Evolutionary conservation across 2,888 invertebrate genomes (phyloP).

Genomic region (Linnaemya tessellans): DNA sequence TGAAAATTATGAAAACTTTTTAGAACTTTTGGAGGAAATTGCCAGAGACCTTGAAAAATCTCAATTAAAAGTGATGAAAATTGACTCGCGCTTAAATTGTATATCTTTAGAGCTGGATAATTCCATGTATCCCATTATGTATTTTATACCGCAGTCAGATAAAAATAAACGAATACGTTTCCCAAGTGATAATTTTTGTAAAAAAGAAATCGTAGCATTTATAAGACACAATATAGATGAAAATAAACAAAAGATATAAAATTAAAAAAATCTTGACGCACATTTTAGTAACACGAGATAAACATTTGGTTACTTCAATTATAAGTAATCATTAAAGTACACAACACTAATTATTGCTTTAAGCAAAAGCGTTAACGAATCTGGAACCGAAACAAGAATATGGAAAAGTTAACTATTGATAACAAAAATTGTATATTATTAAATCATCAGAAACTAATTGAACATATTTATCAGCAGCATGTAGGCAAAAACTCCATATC

Average conservation of each 20-base stretch:
- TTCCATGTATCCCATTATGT: slow-evolving; percentile 56
- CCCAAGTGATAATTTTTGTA: slow-evolving; percentile 8
- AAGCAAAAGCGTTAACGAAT: background rate
- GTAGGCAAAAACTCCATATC: background rate
- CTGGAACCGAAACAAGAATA: slow-evolving; percentile 48
- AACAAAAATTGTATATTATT: slow-evolving; percentile 75
- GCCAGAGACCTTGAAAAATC: background rate
- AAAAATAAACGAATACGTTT: slow-evolving; percentile 33
- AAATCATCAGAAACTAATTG: slow-evolving; percentile 77
- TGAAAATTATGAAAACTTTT: slow-evolving; percentile 14
- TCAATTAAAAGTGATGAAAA: slow-evolving; percentile 49
- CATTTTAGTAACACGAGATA: background rate
- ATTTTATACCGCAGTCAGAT: slow-evolving; percentile 53
- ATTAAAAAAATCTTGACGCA: background rate
- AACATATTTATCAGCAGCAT: slow-evolving; percentile 72
- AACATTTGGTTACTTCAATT: background rate
- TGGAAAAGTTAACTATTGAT: slow-evolving; percentile 74
- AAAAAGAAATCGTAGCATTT: slow-evolving; percentile 42
- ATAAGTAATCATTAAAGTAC: slow-evolving; percentile 11
- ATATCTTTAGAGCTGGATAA: slow-evolving; percentile 49
- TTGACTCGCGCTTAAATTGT: slow-evolving; percentile 52
- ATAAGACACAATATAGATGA: slow-evolving; percentile 36
- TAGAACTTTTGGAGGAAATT: slow-evolving; percentile 43
- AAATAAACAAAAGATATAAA: slow-evolving; percentile 9
- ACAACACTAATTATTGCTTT: slow-evolving; percentile 20